Percentiles rank a stretch among this genome's conserved stretches.
Evolutionary conservation across 2,797 vertebrate genomes (phyloP).

Genomic region (Mionectes olivaceus): DNA sequence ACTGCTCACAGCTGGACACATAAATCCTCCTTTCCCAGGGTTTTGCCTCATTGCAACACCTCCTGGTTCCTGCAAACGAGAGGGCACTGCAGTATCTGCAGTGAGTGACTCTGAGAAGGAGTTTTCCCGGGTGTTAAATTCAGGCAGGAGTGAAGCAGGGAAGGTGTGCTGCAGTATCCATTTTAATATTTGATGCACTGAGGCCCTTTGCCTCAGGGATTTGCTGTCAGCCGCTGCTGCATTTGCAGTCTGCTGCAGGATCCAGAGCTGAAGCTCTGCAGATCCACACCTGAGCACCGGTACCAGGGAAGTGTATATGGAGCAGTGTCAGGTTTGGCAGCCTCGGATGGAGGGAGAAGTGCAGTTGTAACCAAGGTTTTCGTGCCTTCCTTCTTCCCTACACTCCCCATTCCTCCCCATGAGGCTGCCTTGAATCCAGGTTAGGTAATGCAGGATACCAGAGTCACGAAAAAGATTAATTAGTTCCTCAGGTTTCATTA

Average conservation of each 20-base stretch:
- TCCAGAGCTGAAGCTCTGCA: fast-evolving
- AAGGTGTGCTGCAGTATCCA: background rate
- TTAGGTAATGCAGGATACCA: background rate
- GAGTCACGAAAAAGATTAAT: background rate
- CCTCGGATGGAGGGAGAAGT: fast-evolving
- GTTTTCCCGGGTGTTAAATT: background rate
- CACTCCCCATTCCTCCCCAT: background rate
- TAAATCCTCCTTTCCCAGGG: background rate
- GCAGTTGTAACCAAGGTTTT: background rate
- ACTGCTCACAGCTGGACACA: fast-evolving
- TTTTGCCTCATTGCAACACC: background rate
- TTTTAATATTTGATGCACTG: background rate
- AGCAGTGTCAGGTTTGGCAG: background rate
- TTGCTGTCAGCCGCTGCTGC: background rate
- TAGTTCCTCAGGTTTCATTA: conserved; percentile 2
- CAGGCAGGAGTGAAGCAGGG: background rate
- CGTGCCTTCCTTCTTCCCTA: background rate
- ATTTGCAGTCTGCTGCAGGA: background rate
- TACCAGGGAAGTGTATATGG: too few species aligned
- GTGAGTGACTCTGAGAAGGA: background rate
- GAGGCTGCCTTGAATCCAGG: background rate
- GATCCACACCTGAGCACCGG: fast-evolving
- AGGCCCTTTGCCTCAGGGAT: background rate
- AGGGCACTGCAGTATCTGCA: background rate
- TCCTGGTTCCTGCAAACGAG: background rate